Percentiles rank a stretch among this genome's conserved stretches.
Conservation (phyloP, 2,797 vertebrate genomes). For the Coregonus ussuriensis region DNA sequence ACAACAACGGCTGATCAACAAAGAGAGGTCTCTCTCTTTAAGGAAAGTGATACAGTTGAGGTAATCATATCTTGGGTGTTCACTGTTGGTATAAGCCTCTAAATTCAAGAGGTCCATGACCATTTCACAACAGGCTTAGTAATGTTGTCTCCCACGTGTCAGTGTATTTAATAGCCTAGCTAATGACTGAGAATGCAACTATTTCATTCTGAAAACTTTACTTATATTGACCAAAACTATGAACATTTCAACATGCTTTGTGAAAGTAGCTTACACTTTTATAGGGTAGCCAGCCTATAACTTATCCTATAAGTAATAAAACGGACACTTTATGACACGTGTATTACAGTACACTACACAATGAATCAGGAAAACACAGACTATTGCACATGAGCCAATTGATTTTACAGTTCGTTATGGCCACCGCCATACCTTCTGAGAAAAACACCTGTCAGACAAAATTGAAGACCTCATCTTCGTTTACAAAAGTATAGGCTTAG, state of each 20-base stretch:
- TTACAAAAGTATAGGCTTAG: too few relatives aligned
- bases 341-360: not conserved
- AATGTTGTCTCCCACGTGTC: not conserved
- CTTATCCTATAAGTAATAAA: not conserved
- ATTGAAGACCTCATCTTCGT: not conserved
- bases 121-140: not conserved
- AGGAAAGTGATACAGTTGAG: not conserved
- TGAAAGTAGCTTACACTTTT: not conserved
- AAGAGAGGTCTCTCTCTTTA: not conserved
- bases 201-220: too few relatives aligned
- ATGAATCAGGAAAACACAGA: not conserved
- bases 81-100: not conserved
- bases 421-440: not conserved
- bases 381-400: not conserved
- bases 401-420: not conserved
- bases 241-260: too few relatives aligned
- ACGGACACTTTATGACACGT: not conserved
- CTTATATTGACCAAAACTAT: too few relatives aligned
- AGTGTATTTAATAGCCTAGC: not conserved
- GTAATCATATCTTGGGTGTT: not conserved
- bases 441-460: not conserved
- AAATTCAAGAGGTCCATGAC: not conserved
- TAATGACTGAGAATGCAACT: not conserved
- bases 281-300: not conserved
- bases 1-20: conserved; percentile 34